Evolutionary conservation across 2,797 vertebrate genomes (phyloP), one percentile per base, ranked within the genome.

Genomic region (Sebastes cheni): DNA sequence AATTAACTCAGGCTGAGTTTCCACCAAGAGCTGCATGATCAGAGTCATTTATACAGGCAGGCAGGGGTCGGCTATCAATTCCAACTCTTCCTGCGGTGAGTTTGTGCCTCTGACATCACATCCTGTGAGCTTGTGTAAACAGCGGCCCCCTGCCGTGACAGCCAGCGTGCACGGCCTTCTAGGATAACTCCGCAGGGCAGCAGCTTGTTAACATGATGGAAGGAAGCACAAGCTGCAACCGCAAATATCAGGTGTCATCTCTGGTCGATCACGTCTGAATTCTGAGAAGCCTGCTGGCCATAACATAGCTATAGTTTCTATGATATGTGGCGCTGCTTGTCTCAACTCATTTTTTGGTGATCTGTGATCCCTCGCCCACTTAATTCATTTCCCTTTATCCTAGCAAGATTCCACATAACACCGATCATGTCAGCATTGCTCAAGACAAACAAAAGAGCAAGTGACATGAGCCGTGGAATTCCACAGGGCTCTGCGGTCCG

Each of bases 201-300:
- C 16, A 14, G 61, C 77, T 85, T 64, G 32, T 80, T 75, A 81
- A 59, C 72, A 55, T 75, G 72, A 79, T 39, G 50, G 77, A 77
- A 77, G 52, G 68, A 76, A 66, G 52, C 69, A 54, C 14, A 68
- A 73, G 68, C 67, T 76, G 65, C 66, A 73, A 73, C 14, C 25
- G 23, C 67, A 81, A 79, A 82, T 85, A 84, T 85, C 85, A 86
- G 69, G 79, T 68, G 82, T 86, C 87, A 85, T 74, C 85, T 72
- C 56, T 58, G 65, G 46, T 69, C 32, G 59, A 72, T 77, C 60
- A 62, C 46, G n/a, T 36, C 46, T 1, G 16, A 65, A 54, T 23
- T 32, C 11, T 67, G 77, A 68, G 66, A 65, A 1, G 68, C 75
- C 85, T 75, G 72, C 75, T 59, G 75, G 81, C 29, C 67, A 62